Conservation (phyloP, 2,888 invertebrate genomes). For the Dioctria rufipes region DNA sequence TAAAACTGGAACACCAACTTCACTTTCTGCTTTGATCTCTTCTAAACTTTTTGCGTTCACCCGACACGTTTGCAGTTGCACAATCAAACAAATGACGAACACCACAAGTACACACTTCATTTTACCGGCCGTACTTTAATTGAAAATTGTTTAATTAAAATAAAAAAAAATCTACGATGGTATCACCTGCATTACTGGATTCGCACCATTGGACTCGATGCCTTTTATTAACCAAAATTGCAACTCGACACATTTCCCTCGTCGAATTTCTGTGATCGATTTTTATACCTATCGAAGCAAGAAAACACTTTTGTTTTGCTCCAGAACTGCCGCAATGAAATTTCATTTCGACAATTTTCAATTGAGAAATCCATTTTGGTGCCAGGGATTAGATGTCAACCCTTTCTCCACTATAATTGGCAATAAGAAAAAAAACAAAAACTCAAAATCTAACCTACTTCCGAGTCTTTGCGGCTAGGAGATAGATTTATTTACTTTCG, state of each 20-base stretch:
- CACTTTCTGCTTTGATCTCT: not conserved
- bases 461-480: not conserved
- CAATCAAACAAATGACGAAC: not conserved
- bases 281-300: not conserved
- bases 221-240: slow-evolving; percentile 45
- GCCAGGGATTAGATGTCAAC: not conserved
- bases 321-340: slow-evolving; percentile 16
- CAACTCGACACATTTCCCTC: slow-evolving; percentile 37
- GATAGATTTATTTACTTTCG: not conserved
- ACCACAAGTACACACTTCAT: slow-evolving; percentile 33
- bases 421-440: not conserved
- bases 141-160: not conserved
- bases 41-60: not conserved
- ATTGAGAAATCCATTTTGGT: slow-evolving; percentile 31
- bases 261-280: slow-evolving; percentile 4
- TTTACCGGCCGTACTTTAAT: not conserved
- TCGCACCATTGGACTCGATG: not conserved
- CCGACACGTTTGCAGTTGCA: not conserved
- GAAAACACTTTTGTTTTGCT: not conserved
- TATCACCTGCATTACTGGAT: slow-evolving; percentile 17
- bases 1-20: not conserved
- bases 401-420: slow-evolving; percentile 29
- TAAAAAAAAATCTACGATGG: not conserved
- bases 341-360: slow-evolving; percentile 28
- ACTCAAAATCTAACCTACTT: slow-evolving; percentile 23